These are phyloP conservation scores for Callipepla californica DNA, from an alignment of 2,113 vertebrate species.

Conservation along the genomic window DNA sequence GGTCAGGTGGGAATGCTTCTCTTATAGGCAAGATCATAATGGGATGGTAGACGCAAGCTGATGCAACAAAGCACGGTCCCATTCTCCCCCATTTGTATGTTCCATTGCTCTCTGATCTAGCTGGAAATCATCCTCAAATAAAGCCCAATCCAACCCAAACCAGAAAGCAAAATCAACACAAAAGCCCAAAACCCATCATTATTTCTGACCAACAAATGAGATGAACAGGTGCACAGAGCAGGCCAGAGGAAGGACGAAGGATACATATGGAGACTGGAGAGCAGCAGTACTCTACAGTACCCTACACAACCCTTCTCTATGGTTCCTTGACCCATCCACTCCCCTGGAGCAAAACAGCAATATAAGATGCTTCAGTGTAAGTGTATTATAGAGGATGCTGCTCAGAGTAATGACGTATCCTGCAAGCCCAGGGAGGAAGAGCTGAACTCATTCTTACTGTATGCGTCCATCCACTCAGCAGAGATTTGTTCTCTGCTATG, in stretches of 20 bases:
- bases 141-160: neutral
- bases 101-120: neutral
- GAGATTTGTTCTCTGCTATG: fast-evolving
- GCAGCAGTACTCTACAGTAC: neutral
- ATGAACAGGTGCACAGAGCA: neutral
- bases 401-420: neutral
- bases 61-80: neutral
- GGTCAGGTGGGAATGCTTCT: neutral
- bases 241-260: neutral
- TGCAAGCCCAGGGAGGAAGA: neutral
- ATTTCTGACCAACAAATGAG: neutral
- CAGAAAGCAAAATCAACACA: neutral
- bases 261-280: neutral
- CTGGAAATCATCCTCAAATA: neutral
- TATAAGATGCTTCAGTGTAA: neutral
- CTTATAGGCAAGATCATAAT: neutral
- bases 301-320: neutral
- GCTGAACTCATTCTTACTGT: neutral
- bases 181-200: neutral
- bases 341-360: neutral
- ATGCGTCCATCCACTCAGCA: neutral
- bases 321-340: neutral
- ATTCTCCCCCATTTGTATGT: neutral
- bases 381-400: neutral
- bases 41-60: neutral